Evolutionary conservation across 2,797 vertebrate genomes (phyloP).

Genomic region (Argya squamiceps): DNA sequence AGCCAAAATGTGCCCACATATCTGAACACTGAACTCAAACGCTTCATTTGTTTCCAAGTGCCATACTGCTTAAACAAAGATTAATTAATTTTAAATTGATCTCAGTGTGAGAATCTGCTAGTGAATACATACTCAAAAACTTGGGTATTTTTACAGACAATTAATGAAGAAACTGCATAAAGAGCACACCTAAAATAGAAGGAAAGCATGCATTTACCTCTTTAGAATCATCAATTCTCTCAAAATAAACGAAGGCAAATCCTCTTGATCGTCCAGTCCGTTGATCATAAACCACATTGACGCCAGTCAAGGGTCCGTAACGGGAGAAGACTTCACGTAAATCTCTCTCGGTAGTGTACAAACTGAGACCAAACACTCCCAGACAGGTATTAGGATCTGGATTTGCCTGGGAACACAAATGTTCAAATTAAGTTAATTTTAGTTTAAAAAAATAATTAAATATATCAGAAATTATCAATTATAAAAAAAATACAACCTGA

Average conservation of each 20-base stretch:
- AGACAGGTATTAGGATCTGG: slow-evolving; percentile 93
- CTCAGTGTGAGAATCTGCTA: not conserved
- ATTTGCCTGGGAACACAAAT: slow-evolving; percentile 82
- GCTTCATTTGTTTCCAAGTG: not conserved
- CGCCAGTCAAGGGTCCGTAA: slow-evolving; percentile 88
- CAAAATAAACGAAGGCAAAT: slow-evolving; percentile 94
- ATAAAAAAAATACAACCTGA: not conserved
- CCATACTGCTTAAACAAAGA: not conserved
- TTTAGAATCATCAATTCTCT: slow-evolving; percentile 92
- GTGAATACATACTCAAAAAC: not conserved
- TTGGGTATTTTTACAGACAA: not conserved
- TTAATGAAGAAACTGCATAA: not conserved
- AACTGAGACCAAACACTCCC: slow-evolving; percentile 92
- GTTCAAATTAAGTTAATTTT: not conserved
- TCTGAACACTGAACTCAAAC: not conserved
- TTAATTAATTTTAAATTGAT: not conserved
- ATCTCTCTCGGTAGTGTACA: slow-evolving; percentile 93
- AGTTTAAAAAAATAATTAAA: not conserved
- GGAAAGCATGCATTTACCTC: slow-evolving; percentile 79
- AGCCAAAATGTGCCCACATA: not conserved
- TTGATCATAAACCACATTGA: slow-evolving; percentile 94
- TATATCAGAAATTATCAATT: not conserved
- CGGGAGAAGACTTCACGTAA: slow-evolving; percentile 92
- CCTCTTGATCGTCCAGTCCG: slow-evolving; percentile 91
- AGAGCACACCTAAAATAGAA: not conserved